Conservation (phyloP, 2,113 vertebrate species). For the Phalacrocorax carbo region DNA sequence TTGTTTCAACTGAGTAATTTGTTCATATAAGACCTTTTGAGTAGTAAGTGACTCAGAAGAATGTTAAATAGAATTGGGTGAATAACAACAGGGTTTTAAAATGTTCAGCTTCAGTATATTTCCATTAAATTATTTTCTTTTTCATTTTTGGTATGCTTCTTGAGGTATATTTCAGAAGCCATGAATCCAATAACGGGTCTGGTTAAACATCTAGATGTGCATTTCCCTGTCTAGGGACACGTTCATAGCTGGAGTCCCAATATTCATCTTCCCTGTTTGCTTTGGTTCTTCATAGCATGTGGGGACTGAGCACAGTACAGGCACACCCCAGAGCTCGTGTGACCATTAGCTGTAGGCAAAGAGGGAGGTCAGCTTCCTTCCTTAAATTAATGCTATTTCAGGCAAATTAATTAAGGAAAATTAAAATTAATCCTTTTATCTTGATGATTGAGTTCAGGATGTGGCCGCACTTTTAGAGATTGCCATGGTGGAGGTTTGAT, state of each 20-base stretch:
- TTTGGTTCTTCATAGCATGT: neutral
- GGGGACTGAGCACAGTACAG: accelerated
- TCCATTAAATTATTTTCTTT: conserved; percentile 33
- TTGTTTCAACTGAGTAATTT: conserved; percentile 37
- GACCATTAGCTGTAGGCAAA: neutral
- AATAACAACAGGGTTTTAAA: conserved; percentile 33
- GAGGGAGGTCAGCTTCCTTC: neutral
- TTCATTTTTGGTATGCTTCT: neutral
- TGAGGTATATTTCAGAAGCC: neutral
- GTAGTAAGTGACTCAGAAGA: conserved; percentile 36
- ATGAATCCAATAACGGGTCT: neutral
- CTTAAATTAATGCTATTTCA: neutral
- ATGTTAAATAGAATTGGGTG: conserved; percentile 45
- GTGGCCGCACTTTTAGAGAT: neutral
- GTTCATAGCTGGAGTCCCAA: neutral
- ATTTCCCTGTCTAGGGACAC: neutral
- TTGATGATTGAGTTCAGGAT: neutral
- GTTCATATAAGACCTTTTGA: conserved; percentile 36
- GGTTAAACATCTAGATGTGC: neutral
- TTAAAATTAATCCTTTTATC: no score
- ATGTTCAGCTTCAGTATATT: conserved; percentile 2
- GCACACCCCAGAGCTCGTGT: neutral
- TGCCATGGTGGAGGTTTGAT: neutral
- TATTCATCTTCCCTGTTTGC: neutral
- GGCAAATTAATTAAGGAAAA: neutral